Conservation (phyloP, 2,113 vertebrate genomes). For the Micromys minutus region DNA sequence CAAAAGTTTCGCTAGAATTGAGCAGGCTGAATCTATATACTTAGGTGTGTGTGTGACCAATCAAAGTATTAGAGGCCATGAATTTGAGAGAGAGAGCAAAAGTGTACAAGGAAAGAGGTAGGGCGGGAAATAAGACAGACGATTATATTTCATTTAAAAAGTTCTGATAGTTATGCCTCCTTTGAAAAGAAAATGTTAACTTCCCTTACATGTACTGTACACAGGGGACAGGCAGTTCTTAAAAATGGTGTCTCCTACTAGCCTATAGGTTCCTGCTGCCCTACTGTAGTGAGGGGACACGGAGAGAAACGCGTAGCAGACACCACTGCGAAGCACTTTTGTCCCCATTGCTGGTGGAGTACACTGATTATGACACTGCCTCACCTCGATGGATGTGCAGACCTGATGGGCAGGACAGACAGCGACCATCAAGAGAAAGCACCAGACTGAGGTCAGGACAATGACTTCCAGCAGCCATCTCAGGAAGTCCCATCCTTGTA, state of each 20-base stretch:
- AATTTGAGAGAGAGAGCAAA: neutral
- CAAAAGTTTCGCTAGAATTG: neutral
- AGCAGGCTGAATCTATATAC: neutral
- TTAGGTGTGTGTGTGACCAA: neutral
- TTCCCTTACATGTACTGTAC: constrained; percentile 30
- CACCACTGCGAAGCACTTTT: neutral
- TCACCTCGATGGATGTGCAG: neutral
- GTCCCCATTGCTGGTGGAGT: neutral
- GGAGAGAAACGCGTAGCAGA: neutral
- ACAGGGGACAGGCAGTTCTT: neutral
- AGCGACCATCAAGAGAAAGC: neutral
- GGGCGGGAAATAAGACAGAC: no score
- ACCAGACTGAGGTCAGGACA: neutral
- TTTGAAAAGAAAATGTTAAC: neutral
- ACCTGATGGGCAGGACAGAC: neutral
- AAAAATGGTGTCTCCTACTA: neutral
- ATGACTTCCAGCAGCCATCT: neutral
- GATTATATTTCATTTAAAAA: neutral
- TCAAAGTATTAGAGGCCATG: neutral
- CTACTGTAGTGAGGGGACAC: neutral
- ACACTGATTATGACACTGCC: neutral
- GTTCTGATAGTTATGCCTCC: neutral
- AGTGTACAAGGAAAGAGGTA: neutral
- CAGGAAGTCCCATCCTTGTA: neutral
- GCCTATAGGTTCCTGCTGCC: neutral